Conservation (phyloP, 2,797 vertebrate genomes). For the Podarcis lilfordi region DNA sequence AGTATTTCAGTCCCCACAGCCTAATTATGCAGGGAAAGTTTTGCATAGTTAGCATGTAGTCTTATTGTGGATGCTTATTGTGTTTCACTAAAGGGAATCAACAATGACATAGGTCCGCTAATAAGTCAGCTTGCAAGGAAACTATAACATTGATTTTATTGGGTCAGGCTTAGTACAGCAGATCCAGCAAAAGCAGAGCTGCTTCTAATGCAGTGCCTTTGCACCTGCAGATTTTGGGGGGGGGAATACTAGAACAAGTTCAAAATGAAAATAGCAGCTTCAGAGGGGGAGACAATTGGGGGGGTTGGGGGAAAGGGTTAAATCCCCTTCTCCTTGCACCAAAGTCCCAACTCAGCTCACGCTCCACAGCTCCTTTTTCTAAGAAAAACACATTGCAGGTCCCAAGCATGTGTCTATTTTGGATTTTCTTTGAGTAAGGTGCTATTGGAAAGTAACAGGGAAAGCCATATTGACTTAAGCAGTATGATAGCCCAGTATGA, state of each 20-base stretch:
- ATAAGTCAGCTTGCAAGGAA: not conserved
- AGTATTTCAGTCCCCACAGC: constrained; percentile 46
- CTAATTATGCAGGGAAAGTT: constrained; percentile 5
- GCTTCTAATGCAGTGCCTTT: not conserved
- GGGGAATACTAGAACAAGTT: not conserved
- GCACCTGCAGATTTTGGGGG: not conserved
- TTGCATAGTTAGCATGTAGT: not conserved
- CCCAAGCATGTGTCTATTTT: too few species aligned
- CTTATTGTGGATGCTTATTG: not conserved
- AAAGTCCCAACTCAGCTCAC: not conserved
- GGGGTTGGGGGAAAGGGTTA: not conserved
- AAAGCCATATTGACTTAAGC: too few species aligned
- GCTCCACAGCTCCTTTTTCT: not conserved
- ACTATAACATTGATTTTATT: not conserved
- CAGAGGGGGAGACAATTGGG: too few species aligned
- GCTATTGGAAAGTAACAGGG: too few species aligned
- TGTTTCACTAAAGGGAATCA: not conserved
- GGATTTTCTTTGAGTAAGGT: too few species aligned
- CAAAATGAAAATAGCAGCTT: not conserved
- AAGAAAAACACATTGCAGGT: not conserved
- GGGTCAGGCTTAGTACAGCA: not conserved
- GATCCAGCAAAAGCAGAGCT: not conserved
- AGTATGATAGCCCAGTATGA: too few species aligned
- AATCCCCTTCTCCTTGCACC: not conserved
- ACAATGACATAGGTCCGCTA: not conserved